A percentile compares a stretch with the other conserved stretches of the same genome.
Evolutionary conservation across 2,888 invertebrate genomes (phyloP).

Genomic region (Rhingia campestris): DNA sequence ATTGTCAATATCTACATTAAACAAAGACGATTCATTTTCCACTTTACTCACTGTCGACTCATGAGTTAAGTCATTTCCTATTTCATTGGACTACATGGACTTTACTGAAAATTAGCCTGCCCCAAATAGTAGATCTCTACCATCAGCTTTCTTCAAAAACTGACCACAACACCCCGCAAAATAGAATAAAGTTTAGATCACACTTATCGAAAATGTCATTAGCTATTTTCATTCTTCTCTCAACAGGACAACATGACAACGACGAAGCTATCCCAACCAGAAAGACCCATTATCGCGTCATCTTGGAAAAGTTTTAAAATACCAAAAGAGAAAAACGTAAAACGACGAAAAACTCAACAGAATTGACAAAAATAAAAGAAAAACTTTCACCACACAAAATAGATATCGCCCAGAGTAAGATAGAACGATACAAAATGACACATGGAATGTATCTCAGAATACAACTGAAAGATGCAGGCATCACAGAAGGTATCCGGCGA

Average conservation of each 20-base stretch:
- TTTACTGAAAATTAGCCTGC: too few relatives aligned
- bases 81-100: too few relatives aligned
- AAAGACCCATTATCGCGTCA: conserved; percentile 9
- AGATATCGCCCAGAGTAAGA: neutral
- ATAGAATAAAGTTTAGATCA: conserved; percentile 43
- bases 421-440: conserved; percentile 34
- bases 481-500: conserved; percentile 42
- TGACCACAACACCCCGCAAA: neutral
- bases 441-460: conserved; percentile 43
- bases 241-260: conserved; percentile 41
- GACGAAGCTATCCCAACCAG: neutral
- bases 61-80: too few relatives aligned
- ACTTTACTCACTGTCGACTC: too few relatives aligned
- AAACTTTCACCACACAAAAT: conserved; percentile 4
- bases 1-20: too few relatives aligned
- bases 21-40: too few relatives aligned
- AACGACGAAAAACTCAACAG: conserved; percentile 10
- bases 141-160: neutral
- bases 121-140: too few relatives aligned
- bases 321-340: conserved; percentile 17
- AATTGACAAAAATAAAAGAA: conserved; percentile 30
- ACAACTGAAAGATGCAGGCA: conserved; percentile 30
- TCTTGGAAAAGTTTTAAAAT: conserved; percentile 15
- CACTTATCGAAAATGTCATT: conserved; percentile 21
- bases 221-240: conserved; percentile 54